These are phyloP conservation scores for Brachystomella parvula DNA, from an alignment of 1,140 invertebrate genomes.

Conservation along the genomic window DNA sequence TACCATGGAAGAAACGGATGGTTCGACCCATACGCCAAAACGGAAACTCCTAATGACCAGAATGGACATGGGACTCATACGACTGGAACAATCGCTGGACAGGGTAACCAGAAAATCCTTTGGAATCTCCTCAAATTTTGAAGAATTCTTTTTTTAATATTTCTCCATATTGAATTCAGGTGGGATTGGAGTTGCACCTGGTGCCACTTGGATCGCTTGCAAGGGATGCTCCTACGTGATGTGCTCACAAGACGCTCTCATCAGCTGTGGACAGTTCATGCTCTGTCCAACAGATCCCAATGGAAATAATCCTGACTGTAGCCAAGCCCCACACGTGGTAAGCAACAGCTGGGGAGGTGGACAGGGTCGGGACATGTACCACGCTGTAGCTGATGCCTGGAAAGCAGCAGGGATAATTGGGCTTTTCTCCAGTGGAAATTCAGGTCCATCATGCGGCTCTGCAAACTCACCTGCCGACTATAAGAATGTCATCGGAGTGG, in stretches of 20 bases:
- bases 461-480: constrained; percentile 15
- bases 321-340: constrained; percentile 1
- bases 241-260: not conserved
- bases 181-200: constrained; percentile 9
- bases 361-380: constrained; percentile 1
- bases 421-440: constrained; percentile 14
- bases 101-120: too few species aligned
- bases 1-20: constrained; percentile 1
- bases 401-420: constrained; percentile 14
- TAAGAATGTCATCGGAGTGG: constrained; percentile 8
- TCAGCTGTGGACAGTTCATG: constrained; percentile 14
- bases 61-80: constrained; percentile 22
- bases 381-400: constrained; percentile 15
- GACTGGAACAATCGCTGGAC: constrained; percentile 18
- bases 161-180: not conserved
- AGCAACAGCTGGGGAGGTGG: constrained; percentile 24
- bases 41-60: not conserved
- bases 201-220: constrained; percentile 10
- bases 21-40: constrained; percentile 9
- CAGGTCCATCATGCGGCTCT: constrained; percentile 10
- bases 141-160: not conserved
- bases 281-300: constrained; percentile 11
- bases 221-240: not conserved
- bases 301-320: constrained; percentile 6
- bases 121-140: not conserved